Conservation (phyloP, 2,113 vertebrate genomes). For the Bombycilla garrulus region DNA sequence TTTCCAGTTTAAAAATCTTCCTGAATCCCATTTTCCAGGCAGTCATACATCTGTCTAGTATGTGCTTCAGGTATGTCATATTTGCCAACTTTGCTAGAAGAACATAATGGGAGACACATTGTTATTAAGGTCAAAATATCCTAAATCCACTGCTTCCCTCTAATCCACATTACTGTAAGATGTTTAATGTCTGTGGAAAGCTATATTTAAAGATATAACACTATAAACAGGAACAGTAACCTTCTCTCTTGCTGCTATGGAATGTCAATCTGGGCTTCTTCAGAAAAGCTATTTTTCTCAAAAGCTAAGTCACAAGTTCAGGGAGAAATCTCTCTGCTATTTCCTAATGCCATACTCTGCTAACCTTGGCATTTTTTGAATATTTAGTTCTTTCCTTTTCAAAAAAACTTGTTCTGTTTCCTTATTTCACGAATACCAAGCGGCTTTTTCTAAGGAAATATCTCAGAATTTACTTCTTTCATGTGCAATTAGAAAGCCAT, state of each 20-base stretch:
- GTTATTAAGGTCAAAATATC: not conserved
- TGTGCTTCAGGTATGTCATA: not conserved
- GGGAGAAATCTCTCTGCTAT: slow-evolving; percentile 50
- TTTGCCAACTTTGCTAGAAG: not conserved
- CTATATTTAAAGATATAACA: not conserved
- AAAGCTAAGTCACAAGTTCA: slow-evolving; percentile 55
- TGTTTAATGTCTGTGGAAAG: not conserved
- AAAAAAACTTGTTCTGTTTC: not conserved
- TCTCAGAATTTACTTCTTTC: not conserved
- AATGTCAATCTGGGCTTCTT: slow-evolving; percentile 15
- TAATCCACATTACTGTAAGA: not conserved
- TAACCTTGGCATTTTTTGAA: slow-evolving; percentile 60
- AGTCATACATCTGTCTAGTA: not conserved
- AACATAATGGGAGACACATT: not conserved
- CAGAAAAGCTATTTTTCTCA: slow-evolving; percentile 30
- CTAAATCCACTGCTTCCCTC: not conserved
- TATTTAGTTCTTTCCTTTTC: slow-evolving; percentile 39
- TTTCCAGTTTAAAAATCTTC: not conserved
- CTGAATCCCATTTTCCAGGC: not conserved
- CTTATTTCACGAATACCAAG: not conserved
- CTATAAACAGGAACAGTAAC: not conserved
- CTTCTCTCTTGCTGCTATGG: not conserved
- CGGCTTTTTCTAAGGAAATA: slow-evolving; percentile 4
- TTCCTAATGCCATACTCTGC: slow-evolving; percentile 46
- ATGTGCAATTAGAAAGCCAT: not conserved